Evolutionary conservation across 1,140 invertebrate genomes (phyloP).

Genomic region (Nasonia longicornis): DNA sequence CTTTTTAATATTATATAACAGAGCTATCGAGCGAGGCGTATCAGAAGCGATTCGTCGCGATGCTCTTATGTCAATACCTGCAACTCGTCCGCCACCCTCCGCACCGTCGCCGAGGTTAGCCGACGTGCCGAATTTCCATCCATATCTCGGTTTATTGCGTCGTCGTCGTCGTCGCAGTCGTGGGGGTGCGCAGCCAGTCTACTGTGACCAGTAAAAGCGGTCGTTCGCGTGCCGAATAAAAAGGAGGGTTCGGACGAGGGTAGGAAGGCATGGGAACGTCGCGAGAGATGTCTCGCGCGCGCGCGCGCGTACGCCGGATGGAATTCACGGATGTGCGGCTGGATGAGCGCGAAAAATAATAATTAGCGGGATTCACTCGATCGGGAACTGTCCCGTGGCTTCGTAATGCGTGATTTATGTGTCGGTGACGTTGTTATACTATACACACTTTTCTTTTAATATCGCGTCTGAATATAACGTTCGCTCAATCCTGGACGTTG

Average conservation of each 20-base stretch:
- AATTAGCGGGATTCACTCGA: conserved; percentile 23
- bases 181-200: conserved; percentile 56
- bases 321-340: conserved; percentile 27
- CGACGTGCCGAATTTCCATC: conserved; percentile 63
- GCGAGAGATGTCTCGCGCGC: not conserved
- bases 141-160: conserved; percentile 54
- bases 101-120: conserved; percentile 37
- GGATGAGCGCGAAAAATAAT: conserved; percentile 35
- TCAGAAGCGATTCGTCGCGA: conserved; percentile 61
- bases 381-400: not conserved
- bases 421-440: too few relatives aligned
- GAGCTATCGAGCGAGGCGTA: conserved; percentile 59
- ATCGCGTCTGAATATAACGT: not conserved
- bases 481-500: not conserved
- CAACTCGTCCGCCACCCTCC: conserved; percentile 56
- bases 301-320: not conserved
- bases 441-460: too few relatives aligned
- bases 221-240: conserved; percentile 41
- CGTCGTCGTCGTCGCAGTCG: conserved; percentile 50
- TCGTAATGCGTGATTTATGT: not conserved
- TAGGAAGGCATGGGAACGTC: conserved; percentile 32
- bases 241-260: conserved; percentile 39
- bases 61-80: conserved; percentile 66
- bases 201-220: conserved; percentile 66
- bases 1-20: conserved; percentile 53